phyloP scores from a whole-genome alignment of 1,140 invertebrate genomes.

The Dermatophagoides farinae region DNA sequence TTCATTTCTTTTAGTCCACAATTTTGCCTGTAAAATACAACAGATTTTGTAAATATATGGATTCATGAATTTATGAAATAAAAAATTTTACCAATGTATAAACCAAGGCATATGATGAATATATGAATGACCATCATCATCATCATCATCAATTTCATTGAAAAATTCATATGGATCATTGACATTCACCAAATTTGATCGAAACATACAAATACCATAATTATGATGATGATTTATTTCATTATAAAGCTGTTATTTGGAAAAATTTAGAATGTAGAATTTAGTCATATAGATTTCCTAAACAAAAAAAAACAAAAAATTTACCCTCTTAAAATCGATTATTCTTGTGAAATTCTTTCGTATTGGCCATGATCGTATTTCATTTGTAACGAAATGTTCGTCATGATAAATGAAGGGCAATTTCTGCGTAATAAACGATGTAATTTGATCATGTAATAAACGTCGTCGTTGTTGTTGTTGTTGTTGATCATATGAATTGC shows the following conservation, averaged over 20 bases:
- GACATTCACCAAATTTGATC: constrained; percentile 42
- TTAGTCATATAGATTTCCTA: not conserved
- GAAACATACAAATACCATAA: constrained; percentile 35
- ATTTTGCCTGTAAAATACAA: constrained; percentile 38
- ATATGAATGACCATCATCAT: constrained; percentile 41
- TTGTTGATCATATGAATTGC: not conserved
- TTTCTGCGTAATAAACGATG: not conserved
- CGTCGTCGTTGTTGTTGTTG: not conserved
- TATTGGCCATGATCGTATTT: not conserved
- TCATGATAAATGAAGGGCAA: constrained; percentile 3
- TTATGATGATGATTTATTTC: not conserved
- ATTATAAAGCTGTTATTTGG: not conserved
- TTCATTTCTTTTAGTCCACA: constrained; percentile 54
- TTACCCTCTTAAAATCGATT: no score
- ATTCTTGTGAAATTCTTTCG: no score
- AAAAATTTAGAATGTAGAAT: not conserved
- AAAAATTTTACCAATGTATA: constrained; percentile 41
- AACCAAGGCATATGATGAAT: no score
- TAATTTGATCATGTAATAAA: not conserved
- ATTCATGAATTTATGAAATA: not conserved
- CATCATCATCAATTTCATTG: constrained; percentile 33
- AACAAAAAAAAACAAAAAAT: not conserved
- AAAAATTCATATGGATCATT: constrained; percentile 42
- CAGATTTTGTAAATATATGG: not conserved
- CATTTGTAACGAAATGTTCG: not conserved